Percentiles rank a stretch among this genome's conserved stretches.
Conservation (phyloP, 2,888 invertebrate genomes). For the Spialia ferax region DNA sequence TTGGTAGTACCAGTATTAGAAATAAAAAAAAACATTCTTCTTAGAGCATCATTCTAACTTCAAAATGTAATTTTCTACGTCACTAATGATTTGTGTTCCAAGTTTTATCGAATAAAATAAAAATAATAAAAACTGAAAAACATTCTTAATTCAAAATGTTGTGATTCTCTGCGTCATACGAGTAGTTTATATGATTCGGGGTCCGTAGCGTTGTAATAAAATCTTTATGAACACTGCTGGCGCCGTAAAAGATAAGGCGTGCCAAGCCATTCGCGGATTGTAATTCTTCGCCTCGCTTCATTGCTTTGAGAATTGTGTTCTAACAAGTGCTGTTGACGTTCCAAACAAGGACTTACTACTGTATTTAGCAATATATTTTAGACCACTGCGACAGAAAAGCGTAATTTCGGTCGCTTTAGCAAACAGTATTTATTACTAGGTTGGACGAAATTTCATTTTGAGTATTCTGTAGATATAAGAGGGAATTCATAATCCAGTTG, state of each 20-base stretch:
- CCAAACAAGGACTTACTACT: conserved; percentile 19
- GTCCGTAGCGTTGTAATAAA: conserved; percentile 77
- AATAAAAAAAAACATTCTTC: too few relatives aligned
- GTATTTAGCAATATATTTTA: conserved; percentile 11
- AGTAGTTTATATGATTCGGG: conserved; percentile 68
- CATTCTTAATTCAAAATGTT: neutral
- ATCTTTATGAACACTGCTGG: conserved; percentile 80
- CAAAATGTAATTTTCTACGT: too few relatives aligned
- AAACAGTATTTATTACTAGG: neutral
- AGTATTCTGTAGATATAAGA: too few relatives aligned
- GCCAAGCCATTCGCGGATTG: conserved; percentile 59
- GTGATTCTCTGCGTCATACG: conserved; percentile 53
- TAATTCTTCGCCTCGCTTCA: conserved; percentile 43
- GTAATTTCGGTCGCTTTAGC: neutral
- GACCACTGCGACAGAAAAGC: neutral
- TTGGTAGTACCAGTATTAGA: too few relatives aligned
- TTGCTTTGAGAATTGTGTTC: conserved; percentile 41
- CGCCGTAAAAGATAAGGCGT: conserved; percentile 67
- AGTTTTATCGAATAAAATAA: too few relatives aligned
- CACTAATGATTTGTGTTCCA: too few relatives aligned
- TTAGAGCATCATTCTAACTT: too few relatives aligned
- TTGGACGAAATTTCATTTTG: too few relatives aligned
- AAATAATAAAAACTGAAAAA: neutral
- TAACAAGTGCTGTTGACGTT: conserved; percentile 8
- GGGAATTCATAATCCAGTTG: too few relatives aligned